A percentile compares a stretch with the other conserved stretches of the same genome.
phyloP scores from a whole-genome alignment of 35 echinoderm and acorn worm species.

The Acanthaster planci region DNA sequence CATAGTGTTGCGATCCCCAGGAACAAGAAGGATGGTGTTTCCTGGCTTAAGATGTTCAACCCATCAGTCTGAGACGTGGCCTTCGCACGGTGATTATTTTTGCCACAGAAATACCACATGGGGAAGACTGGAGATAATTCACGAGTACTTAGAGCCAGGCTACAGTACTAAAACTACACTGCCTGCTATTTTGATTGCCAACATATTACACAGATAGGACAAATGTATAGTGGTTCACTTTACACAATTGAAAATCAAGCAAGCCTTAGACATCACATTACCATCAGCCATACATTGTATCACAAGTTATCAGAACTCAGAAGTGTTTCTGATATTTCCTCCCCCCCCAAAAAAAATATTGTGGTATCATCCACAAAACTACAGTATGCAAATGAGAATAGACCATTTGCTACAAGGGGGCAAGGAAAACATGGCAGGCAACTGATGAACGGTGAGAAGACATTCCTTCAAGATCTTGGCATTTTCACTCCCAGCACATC shows the following conservation, averaged over 20 bases:
- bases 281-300: background rate
- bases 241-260: constrained; percentile 26
- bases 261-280: constrained; percentile 11
- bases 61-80: background rate
- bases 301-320: constrained; percentile 20
- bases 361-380: constrained; percentile 16
- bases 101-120: background rate
- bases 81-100: background rate
- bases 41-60: constrained; percentile 2
- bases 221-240: background rate
- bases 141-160: background rate
- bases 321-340: background rate
- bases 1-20: too few relatives aligned
- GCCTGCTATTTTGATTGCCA: constrained; percentile 10
- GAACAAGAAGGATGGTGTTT: too few relatives aligned
- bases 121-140: too few relatives aligned
- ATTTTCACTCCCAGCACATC: too few relatives aligned
- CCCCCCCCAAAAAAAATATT: background rate
- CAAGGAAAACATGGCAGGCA: background rate
- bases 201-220: constrained; percentile 1
- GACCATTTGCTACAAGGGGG: background rate
- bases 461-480: background rate
- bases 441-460: background rate
- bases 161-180: constrained; percentile 18
- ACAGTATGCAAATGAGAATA: background rate